Base-by-base conservation (phyloP, 2,797 vertebrate genomes). In the Tarsius wallacei region DNA sequence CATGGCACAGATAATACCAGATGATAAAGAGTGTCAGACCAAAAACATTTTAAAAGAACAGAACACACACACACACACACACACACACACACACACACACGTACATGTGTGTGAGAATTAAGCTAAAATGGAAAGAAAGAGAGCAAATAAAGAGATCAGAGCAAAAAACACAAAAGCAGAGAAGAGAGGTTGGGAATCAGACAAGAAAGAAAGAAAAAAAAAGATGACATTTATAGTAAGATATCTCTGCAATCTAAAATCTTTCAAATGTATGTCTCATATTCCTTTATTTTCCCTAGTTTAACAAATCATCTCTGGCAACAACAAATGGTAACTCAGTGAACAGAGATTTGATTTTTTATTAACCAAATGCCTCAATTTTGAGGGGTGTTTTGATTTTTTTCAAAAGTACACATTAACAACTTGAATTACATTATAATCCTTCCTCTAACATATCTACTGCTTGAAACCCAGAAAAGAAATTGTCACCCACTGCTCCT, bases 381-480 rank as follows among this genome's bases (percentile, higher is more conserved):
- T 87, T 33, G 36, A 47, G 49, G 28, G 11, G 55, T 61, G 42
- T 36, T 83, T 81, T n/a, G 5, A 24, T 83, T 68, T 90, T 63
- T 73, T 8, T 26, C 70, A 91, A n/a, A 66, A 73, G 16, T 12
- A 57, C 9, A 83, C 33, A 49, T 87, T 53, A 64, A 16, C 21
- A 66, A 64, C 28, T 61, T 31, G 15, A 87, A 76, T 55, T 26
- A 84, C 15, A 68, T 36, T 49, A 81, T 49, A 85, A 71, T 28
- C 47, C 47, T 57, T 86, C 28, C 14, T 61, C 22, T 80, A 84
- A 68, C 63, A 42, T 28, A 73, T 28, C 47, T 4, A 61, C 3
- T 66, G 81, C 73, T 88, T 31, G 49, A 97, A 88, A 85, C 33
- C 4, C 47, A 88, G 51, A 12, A 63, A 85, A 89, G 26, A 89